phyloP scores from a whole-genome alignment of 2,113 vertebrate genomes.

The Hoplias malabaricus region DNA sequence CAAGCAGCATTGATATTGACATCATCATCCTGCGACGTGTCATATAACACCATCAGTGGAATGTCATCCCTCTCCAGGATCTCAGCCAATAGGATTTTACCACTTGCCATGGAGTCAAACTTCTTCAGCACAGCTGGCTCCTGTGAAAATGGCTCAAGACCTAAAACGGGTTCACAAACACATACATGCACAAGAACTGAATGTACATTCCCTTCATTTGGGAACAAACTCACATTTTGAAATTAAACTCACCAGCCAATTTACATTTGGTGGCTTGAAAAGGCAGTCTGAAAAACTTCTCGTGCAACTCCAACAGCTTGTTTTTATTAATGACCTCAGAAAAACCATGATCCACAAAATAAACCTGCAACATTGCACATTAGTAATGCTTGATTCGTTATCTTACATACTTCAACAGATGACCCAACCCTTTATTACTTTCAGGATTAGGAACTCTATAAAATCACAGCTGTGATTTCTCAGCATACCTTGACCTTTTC shows the following conservation, averaged over 20 bases:
- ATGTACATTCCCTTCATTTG: not conserved
- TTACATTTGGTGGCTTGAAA: slow-evolving; percentile 92
- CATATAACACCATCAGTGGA: slow-evolving; percentile 90
- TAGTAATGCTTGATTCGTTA: not conserved
- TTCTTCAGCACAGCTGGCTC: slow-evolving; percentile 82
- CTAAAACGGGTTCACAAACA: slow-evolving; percentile 63
- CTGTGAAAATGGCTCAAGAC: slow-evolving; percentile 85
- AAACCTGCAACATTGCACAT: slow-evolving; percentile 70
- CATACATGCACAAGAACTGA: not conserved
- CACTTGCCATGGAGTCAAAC: slow-evolving; percentile 85
- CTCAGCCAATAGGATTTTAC: slow-evolving; percentile 90
- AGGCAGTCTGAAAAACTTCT: slow-evolving; percentile 82
- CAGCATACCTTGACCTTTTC: slow-evolving; percentile 85
- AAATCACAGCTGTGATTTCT: slow-evolving; percentile 11
- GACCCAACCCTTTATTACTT: not conserved
- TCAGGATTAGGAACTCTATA: not conserved
- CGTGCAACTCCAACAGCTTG: slow-evolving; percentile 84
- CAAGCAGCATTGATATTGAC: slow-evolving; percentile 94
- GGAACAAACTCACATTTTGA: not conserved
- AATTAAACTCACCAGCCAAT: slow-evolving; percentile 84
- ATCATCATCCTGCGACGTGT: slow-evolving; percentile 95
- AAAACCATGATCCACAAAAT: slow-evolving; percentile 94
- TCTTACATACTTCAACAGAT: not conserved
- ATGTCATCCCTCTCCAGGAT: slow-evolving; percentile 81
- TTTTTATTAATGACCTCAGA: slow-evolving; percentile 81